Evolutionary conservation across 2,113 vertebrate species (phyloP).

Genomic region (Neomonachus schauinslandi): DNA sequence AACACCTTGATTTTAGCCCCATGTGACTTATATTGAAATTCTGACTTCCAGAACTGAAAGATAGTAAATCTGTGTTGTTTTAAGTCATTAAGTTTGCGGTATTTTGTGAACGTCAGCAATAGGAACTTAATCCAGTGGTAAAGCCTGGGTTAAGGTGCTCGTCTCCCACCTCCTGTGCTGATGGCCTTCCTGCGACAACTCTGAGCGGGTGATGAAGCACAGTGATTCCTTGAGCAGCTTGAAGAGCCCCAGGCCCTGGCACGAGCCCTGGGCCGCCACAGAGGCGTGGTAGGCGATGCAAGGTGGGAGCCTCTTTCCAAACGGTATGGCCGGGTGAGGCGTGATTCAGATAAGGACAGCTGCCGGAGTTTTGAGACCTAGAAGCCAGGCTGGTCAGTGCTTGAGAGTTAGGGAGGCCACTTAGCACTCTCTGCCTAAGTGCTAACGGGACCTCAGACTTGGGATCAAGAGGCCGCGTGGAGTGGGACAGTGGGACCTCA

Average conservation of each 20-base stretch:
- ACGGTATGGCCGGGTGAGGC: no score
- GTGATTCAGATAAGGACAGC: neutral
- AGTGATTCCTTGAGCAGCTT: neutral
- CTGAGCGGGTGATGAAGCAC: neutral
- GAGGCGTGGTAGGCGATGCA: neutral
- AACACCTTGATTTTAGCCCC: neutral
- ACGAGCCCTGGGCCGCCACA: neutral
- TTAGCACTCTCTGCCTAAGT: neutral
- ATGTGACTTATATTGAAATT: neutral
- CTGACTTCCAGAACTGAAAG: neutral
- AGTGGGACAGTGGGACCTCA: neutral
- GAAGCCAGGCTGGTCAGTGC: neutral
- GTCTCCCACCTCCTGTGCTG: neutral
- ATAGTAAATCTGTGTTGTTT: neutral
- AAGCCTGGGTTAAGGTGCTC: neutral
- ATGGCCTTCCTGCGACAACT: neutral
- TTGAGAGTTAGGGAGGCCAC: neutral
- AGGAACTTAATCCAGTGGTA: neutral
- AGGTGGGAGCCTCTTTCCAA: neutral
- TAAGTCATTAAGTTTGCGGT: neutral
- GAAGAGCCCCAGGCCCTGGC: neutral
- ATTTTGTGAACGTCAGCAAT: neutral
- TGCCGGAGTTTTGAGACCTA: neutral
- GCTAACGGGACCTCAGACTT: neutral
- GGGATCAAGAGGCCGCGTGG: neutral